A percentile compares a stretch with the other conserved stretches of the same genome.
Conservation (phyloP, 2,888 invertebrate genomes). For the Amphipoea lucens region DNA sequence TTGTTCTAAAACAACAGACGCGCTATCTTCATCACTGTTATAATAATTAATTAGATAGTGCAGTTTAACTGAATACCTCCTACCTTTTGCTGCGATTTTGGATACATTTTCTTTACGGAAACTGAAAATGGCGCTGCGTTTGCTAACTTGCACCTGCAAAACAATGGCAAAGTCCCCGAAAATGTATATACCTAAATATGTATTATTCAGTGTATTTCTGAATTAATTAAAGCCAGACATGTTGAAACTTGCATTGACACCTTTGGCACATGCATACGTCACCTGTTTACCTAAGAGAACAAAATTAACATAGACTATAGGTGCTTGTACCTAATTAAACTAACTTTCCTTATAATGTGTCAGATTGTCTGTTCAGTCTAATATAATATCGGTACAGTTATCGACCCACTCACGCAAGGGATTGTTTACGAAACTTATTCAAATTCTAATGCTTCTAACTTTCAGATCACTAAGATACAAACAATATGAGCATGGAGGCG, state of each 20-base stretch:
- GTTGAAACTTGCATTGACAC: conserved; percentile 24
- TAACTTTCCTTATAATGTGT: background rate
- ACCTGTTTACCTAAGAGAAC: background rate
- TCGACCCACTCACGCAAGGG: conserved; percentile 4
- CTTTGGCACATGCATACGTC: conserved; percentile 6
- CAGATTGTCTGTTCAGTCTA: background rate
- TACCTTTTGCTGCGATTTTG: background rate
- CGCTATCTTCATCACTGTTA: conserved; percentile 20
- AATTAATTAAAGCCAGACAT: conserved; percentile 41
- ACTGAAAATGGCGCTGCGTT: conserved; percentile 4
- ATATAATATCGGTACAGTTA: background rate
- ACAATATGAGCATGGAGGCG: conserved; percentile 23
- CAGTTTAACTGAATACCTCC: background rate
- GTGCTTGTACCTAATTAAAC: background rate
- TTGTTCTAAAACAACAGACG: conserved; percentile 30
- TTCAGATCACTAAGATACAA: conserved; percentile 58
- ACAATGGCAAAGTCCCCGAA: conserved; percentile 8
- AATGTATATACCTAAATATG: background rate
- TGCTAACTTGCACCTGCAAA: conserved; percentile 13
- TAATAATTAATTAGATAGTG: conserved; percentile 2
- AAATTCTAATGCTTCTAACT: conserved; percentile 51
- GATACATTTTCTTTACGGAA: background rate
- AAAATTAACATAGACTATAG: background rate
- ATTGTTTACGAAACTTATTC: conserved; percentile 40
- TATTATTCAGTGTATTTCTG: background rate